Evolutionary conservation across 2,113 vertebrate species (phyloP).

Genomic region (Felis chaus): DNA sequence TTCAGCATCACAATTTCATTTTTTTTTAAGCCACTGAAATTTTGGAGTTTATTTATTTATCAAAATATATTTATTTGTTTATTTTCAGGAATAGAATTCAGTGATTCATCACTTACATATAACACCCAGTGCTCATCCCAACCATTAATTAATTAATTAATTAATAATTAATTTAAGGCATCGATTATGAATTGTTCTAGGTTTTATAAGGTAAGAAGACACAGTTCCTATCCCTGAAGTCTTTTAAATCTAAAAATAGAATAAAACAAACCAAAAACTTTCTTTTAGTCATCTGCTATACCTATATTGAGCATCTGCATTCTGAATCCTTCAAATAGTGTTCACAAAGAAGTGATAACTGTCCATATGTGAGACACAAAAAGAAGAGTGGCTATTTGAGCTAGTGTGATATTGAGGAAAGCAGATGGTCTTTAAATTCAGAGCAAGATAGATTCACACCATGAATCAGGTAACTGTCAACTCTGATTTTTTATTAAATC

Average conservation of each 20-base stretch:
- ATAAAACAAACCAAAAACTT: neutral
- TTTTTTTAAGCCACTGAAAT: too few relatives aligned
- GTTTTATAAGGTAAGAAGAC: neutral
- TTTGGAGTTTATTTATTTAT: too few relatives aligned
- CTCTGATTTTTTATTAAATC: neutral
- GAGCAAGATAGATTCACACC: neutral
- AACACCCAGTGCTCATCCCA: too few relatives aligned
- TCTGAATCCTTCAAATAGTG: neutral
- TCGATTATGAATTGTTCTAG: neutral
- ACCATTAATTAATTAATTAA: too few relatives aligned
- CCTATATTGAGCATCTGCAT: neutral
- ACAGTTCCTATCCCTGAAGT: neutral
- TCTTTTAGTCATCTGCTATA: neutral
- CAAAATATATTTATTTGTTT: too few relatives aligned
- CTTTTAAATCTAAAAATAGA: slow-evolving; percentile 17
- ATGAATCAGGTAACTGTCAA: neutral
- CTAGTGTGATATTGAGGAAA: neutral
- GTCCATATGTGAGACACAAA: neutral
- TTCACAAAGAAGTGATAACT: neutral
- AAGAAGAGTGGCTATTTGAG: neutral
- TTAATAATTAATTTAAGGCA: neutral
- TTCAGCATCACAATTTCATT: neutral
- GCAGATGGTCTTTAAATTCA: neutral
- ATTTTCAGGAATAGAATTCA: too few relatives aligned
- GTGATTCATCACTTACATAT: too few relatives aligned